A percentile compares a stretch with the other conserved stretches of the same genome.
phyloP scores from a whole-genome alignment of 2,797 vertebrate genomes.

The Cetoscarus ocellatus region DNA sequence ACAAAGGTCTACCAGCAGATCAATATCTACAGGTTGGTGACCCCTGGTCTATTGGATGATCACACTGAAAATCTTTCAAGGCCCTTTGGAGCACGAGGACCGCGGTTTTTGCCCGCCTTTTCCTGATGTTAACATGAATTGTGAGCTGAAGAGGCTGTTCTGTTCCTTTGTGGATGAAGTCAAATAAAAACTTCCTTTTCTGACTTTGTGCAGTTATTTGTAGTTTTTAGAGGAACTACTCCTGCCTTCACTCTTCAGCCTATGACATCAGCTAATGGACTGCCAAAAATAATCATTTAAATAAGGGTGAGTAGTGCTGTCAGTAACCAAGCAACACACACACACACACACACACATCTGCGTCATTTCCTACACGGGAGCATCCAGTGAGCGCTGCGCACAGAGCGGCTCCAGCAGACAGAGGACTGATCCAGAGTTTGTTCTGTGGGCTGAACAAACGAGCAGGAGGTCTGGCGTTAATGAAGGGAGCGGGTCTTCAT shows the following conservation, averaged over 20 bases:
- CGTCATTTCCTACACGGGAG: constrained; percentile 80
- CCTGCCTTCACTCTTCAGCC: constrained; percentile 21
- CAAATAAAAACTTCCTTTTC: not conserved
- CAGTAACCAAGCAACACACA: constrained; percentile 80
- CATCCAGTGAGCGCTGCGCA: too few relatives aligned
- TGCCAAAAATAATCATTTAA: constrained; percentile 53
- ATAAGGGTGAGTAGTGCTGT: constrained; percentile 56
- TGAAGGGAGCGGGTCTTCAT: too few relatives aligned
- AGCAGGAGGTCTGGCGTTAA: not conserved
- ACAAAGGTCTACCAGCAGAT: too few relatives aligned
- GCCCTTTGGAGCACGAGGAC: too few relatives aligned
- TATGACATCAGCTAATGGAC: constrained; percentile 58
- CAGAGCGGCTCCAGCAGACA: constrained; percentile 21
- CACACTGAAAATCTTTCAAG: too few relatives aligned
- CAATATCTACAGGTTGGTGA: too few relatives aligned
- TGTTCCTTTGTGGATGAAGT: not conserved
- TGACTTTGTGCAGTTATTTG: not conserved
- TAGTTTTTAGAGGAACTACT: not conserved
- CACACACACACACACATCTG: constrained; percentile 55
- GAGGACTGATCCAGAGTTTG: constrained; percentile 17
- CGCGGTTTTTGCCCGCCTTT: too few relatives aligned
- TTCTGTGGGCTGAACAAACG: not conserved
- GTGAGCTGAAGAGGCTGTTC: too few relatives aligned
- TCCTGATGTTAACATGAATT: too few relatives aligned
- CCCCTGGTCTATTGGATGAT: too few relatives aligned